Base-by-base conservation (phyloP, 2,888 invertebrate species). In the Netelia fuscicornis region DNA sequence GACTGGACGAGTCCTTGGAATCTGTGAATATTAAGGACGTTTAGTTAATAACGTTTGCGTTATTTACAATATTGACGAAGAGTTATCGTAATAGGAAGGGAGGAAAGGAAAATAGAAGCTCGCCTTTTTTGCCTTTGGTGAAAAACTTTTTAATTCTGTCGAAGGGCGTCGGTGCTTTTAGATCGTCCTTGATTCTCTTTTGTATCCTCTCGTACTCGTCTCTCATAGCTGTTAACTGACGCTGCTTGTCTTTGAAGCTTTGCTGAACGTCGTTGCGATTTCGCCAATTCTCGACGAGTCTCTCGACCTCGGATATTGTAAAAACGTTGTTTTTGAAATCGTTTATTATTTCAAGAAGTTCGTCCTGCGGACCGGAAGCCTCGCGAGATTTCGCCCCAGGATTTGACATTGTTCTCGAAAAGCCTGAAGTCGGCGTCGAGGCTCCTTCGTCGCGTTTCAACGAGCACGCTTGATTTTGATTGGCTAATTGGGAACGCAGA, bases 321-420 rank as follows among this genome's bases (percentile, higher is more conserved):
- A 97, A 97, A 2, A 98, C 97, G 91, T 98, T 97, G 91, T 98
- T 98, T 93, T 98, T 98, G 91, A 97, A 98, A 90, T 98, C 98
- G 91, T 96, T 97, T 92, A 98, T 97, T 72, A 98, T 97, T 94
- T 98, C 98, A 2, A 97, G 96, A 82, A 98, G 94, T 91, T 98
- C 98, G 86, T 97, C 97, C 91, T 98, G 97, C 3, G 91, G 90
- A 1, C 91, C 91, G 0, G 92, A 89, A 0, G 90, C 88, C 44
- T 93, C 93, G 2, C 90, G 87, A 0, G 91, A 91, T 58, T 91
- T 93, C 2, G 83, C 78, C 11, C 89, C 88, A 8, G 88, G 84
- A 64, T 87, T 90, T 8, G 89, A 90, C 17, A 87, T 62, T 2
- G 89, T 82, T 82, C 90, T 88, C 8, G 88, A 30, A 13, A 86